Evolutionary conservation across 2,888 invertebrate species (phyloP).

Genomic region (Drosophila picticornis): DNA sequence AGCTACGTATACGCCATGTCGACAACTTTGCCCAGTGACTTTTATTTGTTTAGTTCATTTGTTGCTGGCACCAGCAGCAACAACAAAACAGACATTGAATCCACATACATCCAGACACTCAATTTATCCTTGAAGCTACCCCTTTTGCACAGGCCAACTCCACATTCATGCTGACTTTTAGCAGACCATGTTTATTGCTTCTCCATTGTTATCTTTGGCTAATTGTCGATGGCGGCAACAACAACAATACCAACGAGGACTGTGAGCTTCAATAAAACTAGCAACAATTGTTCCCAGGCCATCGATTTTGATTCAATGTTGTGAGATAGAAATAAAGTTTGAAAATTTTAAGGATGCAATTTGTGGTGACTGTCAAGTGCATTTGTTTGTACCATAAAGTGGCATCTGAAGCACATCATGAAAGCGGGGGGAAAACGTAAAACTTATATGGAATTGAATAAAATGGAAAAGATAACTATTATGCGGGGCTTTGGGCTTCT

Average conservation of each 20-base stretch:
- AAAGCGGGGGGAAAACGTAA: not conserved
- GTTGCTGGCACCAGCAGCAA: constrained; percentile 14
- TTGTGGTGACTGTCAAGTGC: constrained; percentile 33
- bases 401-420: not conserved
- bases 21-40: constrained; percentile 64
- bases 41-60: constrained; percentile 69
- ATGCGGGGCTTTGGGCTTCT: not conserved
- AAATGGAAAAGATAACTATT: not conserved
- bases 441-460: constrained; percentile 18
- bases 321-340: constrained; percentile 42
- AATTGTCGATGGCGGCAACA: constrained; percentile 59
- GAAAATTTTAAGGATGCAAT: constrained; percentile 47
- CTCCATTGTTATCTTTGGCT: constrained; percentile 57
- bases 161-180: constrained; percentile 2
- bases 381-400: constrained; percentile 14
- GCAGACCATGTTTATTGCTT: constrained; percentile 51
- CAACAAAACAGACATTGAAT: constrained; percentile 6
- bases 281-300: constrained; percentile 50
- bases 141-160: not conserved
- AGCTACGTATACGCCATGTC: constrained; percentile 47
- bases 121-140: constrained; percentile 14
- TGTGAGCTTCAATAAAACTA: constrained; percentile 1
- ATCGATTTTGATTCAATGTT: constrained; percentile 61
- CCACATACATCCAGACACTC: constrained; percentile 6
- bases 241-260: constrained; percentile 17